These are phyloP conservation scores for Peucedramus taeniatus DNA, from an alignment of 2,113 vertebrate genomes.

Conservation along the genomic window DNA sequence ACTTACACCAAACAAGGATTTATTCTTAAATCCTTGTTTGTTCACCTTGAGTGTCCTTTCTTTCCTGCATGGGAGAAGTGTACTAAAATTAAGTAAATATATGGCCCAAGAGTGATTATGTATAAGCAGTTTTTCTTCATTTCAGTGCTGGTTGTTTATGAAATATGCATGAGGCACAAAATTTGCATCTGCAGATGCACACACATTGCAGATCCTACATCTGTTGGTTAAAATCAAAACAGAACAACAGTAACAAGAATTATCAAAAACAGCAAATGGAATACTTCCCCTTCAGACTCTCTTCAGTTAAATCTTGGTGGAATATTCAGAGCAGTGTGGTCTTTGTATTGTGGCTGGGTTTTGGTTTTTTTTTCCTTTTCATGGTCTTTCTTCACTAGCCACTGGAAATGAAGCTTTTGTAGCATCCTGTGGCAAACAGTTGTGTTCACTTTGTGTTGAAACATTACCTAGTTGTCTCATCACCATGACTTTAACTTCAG, in stretches of 20 bases:
- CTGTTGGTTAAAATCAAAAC: not conserved
- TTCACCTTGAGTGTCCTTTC: not conserved
- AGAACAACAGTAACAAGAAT: not conserved
- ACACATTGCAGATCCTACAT: not conserved
- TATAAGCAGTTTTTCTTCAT: constrained; percentile 24
- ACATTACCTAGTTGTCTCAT: not conserved
- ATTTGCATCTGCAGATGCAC: not conserved
- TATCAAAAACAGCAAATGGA: not conserved
- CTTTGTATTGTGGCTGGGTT: not conserved
- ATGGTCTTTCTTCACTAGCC: not conserved
- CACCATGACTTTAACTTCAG: not conserved
- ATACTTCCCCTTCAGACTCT: not conserved
- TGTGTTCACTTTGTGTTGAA: not conserved
- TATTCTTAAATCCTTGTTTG: not conserved
- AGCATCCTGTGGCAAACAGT: not conserved
- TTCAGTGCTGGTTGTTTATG: constrained; percentile 5
- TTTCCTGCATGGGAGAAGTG: not conserved
- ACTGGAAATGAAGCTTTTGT: not conserved
- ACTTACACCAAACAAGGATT: no score
- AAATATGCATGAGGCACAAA: constrained; percentile 34
- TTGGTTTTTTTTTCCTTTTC: not conserved
- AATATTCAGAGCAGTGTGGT: not conserved
- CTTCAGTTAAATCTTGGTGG: not conserved
- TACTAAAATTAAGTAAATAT: constrained; percentile 22
- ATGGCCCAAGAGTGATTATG: not conserved